Evolutionary conservation across 2,113 vertebrate species (phyloP).

Genomic region (Pterocles burchelli): DNA sequence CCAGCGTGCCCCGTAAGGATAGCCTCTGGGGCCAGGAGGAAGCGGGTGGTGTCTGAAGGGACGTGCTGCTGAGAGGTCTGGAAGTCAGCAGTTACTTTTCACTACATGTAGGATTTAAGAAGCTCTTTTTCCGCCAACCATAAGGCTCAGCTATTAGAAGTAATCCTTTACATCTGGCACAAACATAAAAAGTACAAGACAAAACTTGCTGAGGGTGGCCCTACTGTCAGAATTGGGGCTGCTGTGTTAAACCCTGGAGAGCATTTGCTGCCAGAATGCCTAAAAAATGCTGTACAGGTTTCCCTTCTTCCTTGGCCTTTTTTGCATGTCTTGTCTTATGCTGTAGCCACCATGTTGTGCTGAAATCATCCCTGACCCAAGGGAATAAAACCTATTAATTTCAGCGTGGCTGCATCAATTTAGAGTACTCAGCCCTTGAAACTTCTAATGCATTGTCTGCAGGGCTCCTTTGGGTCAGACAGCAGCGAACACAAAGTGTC

Average conservation of each 20-base stretch:
- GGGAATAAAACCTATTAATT: constrained; percentile 47
- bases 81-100: not conserved
- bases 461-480: constrained; percentile 19
- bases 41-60: not conserved
- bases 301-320: not conserved
- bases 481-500: not conserved
- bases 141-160: not conserved
- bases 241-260: not conserved
- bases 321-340: not conserved
- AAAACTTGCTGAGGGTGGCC: not conserved
- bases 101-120: not conserved
- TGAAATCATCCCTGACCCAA: not conserved
- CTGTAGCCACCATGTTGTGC: not conserved
- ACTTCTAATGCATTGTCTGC: not conserved
- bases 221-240: not conserved
- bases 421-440: not conserved
- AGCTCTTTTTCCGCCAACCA: not conserved
- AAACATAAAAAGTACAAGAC: not conserved
- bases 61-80: not conserved
- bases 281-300: not conserved
- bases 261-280: not conserved
- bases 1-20: not conserved
- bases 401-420: not conserved
- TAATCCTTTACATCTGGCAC: not conserved
- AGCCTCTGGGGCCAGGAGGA: not conserved